Conservation (phyloP, 2,888 invertebrate genomes). For the Synanthedon myopaeformis region DNA sequence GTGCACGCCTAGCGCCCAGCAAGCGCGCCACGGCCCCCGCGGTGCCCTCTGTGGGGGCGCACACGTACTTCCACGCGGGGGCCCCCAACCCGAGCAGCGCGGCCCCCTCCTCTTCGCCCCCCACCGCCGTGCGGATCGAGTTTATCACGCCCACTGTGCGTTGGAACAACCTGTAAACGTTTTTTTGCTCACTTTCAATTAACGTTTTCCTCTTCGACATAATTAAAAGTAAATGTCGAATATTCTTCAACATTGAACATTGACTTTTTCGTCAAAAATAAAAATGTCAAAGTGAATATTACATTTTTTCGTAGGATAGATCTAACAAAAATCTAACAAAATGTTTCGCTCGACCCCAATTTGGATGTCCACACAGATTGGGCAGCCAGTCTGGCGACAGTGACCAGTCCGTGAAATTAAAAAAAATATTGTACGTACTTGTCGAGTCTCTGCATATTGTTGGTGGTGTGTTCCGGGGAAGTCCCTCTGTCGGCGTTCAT, state of each 20-base stretch:
- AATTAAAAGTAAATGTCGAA: neutral
- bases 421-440: slow-evolving; percentile 29
- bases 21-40: slow-evolving; percentile 61
- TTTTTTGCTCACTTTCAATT: neutral
- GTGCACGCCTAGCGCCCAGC: slow-evolving; percentile 66
- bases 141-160: slow-evolving; percentile 85
- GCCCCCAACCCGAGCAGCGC: slow-evolving; percentile 26
- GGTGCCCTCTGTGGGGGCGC: slow-evolving; percentile 34
- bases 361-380: no score
- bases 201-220: neutral
- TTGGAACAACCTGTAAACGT: slow-evolving; percentile 71
- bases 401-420: no score
- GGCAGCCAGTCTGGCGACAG: no score
- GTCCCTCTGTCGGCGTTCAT: slow-evolving; percentile 41
- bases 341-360: no score
- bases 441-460: slow-evolving; percentile 62
- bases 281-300: no score
- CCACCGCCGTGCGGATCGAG: slow-evolving; percentile 77
- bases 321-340: no score
- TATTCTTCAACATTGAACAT: no score
- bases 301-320: no score
- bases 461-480: slow-evolving; percentile 49
- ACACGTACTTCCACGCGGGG: slow-evolving; percentile 50
- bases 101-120: slow-evolving; percentile 40
- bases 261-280: no score